These are phyloP conservation scores for Arremon brunneinucha DNA, from an alignment of 2,797 vertebrate genomes.

Conservation along the genomic window DNA sequence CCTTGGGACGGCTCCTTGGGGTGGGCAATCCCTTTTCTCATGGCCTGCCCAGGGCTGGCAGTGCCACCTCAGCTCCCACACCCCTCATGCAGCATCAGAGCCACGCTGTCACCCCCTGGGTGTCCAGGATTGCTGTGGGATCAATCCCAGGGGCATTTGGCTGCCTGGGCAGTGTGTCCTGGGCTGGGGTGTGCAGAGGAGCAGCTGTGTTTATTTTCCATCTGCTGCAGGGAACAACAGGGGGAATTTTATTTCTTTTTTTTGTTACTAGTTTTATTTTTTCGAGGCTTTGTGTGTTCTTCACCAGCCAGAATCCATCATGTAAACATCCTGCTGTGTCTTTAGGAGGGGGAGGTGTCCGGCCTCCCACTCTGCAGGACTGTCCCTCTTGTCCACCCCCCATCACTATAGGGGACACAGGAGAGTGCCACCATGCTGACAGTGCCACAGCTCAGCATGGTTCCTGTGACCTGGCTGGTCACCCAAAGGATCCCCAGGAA, in stretches of 20 bases:
- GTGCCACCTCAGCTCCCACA: background rate
- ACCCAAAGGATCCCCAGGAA: background rate
- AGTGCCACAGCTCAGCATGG: background rate
- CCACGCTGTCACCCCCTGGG: accelerated
- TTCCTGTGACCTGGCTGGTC: background rate
- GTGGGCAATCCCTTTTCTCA: accelerated
- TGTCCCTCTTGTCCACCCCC: background rate
- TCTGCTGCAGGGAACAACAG: constrained; percentile 8
- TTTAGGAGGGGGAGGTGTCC: background rate
- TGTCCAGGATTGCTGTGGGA: background rate
- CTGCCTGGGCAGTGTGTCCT: background rate
- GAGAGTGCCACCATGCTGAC: background rate
- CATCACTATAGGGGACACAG: accelerated
- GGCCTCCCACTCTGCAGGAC: background rate
- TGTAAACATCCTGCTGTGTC: constrained; percentile 46
- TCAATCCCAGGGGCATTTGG: accelerated
- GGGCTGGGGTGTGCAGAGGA: background rate
- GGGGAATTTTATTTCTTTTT: background rate
- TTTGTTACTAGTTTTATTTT: background rate
- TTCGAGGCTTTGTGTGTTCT: background rate
- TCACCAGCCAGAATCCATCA: background rate
- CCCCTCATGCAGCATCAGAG: background rate
- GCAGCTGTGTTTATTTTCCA: constrained; percentile 60
- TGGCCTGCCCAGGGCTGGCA: accelerated
- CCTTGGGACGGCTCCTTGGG: background rate